Evolutionary conservation across 2,797 vertebrate genomes (phyloP).

Genomic region (Sebastes nivosus): DNA sequence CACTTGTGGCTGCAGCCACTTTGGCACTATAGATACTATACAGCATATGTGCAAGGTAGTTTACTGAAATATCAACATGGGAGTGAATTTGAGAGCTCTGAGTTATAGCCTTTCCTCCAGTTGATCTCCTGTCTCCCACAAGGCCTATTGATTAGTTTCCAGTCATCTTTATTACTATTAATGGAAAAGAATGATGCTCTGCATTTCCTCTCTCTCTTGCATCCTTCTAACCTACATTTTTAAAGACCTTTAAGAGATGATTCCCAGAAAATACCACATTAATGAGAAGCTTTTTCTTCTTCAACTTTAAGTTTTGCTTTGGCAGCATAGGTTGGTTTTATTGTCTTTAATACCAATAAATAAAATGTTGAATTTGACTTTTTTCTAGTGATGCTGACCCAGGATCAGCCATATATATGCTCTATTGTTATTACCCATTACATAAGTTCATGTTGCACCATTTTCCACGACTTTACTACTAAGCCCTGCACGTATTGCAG

Average conservation of each 20-base stretch:
- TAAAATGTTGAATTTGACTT: neutral
- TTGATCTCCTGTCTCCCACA: neutral
- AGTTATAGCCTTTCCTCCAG: slow-evolving; percentile 5
- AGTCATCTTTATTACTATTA: neutral
- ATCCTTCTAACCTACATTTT: neutral
- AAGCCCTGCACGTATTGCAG: neutral
- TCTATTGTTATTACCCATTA: slow-evolving; percentile 7
- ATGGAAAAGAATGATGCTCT: neutral
- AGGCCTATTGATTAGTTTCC: slow-evolving; percentile 14
- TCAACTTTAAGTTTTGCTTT: neutral
- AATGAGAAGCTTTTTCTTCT: neutral
- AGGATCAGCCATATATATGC: slow-evolving; percentile 10
- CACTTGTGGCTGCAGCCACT: slow-evolving; percentile 66
- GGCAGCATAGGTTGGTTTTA: neutral
- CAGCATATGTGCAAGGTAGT: neutral
- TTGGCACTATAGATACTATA: slow-evolving; percentile 5
- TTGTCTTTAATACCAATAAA: neutral
- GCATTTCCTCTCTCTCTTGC: neutral
- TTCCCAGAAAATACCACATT: neutral
- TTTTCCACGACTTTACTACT: neutral
- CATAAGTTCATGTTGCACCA: slow-evolving; percentile 31
- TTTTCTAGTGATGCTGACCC: slow-evolving; percentile 16
- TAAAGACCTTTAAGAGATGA: neutral
- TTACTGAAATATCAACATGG: neutral
- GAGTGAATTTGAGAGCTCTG: neutral